Evolutionary conservation across 2,113 vertebrate genomes (phyloP).

Genomic region (Vidua chalybeata): DNA sequence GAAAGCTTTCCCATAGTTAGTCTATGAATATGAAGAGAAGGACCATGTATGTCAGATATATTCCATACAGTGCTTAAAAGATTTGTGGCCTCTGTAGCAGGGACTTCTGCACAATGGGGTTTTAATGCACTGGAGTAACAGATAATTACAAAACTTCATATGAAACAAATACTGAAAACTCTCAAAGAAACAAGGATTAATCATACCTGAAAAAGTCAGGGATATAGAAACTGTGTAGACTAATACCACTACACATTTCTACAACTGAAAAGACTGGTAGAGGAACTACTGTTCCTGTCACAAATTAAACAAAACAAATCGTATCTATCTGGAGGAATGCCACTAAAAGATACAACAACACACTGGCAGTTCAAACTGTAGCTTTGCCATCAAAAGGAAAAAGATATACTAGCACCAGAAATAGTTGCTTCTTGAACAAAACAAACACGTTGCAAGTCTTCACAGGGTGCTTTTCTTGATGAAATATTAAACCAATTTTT

Average conservation of each 20-base stretch:
- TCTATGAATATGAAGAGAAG: slow-evolving; percentile 33
- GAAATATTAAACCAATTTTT: background rate
- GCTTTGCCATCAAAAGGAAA: slow-evolving; percentile 17
- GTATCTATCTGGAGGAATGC: slow-evolving; percentile 65
- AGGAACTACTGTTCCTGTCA: slow-evolving; percentile 10
- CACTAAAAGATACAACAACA: slow-evolving; percentile 29
- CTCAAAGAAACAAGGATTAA: slow-evolving; percentile 44
- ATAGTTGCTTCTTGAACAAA: slow-evolving; percentile 46
- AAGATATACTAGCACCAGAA: slow-evolving; percentile 64
- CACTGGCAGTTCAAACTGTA: slow-evolving; percentile 27
- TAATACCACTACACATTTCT: background rate
- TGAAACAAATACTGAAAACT: slow-evolving; percentile 28
- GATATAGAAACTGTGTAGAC: background rate
- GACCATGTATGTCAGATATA: background rate
- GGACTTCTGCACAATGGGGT: background rate
- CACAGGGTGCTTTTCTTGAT: slow-evolving; percentile 34
- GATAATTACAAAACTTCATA: background rate
- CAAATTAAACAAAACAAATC: slow-evolving; percentile 45
- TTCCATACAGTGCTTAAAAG: background rate
- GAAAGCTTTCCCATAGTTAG: background rate
- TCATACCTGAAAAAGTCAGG: background rate
- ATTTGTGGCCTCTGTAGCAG: background rate
- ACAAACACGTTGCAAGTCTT: slow-evolving; percentile 46
- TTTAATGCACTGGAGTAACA: background rate
- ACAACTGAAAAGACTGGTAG: slow-evolving; percentile 36